Percentiles rank a stretch among this genome's conserved stretches.
phyloP scores from a whole-genome alignment of 2,888 invertebrate species.

The Oscheius sp. region DNA sequence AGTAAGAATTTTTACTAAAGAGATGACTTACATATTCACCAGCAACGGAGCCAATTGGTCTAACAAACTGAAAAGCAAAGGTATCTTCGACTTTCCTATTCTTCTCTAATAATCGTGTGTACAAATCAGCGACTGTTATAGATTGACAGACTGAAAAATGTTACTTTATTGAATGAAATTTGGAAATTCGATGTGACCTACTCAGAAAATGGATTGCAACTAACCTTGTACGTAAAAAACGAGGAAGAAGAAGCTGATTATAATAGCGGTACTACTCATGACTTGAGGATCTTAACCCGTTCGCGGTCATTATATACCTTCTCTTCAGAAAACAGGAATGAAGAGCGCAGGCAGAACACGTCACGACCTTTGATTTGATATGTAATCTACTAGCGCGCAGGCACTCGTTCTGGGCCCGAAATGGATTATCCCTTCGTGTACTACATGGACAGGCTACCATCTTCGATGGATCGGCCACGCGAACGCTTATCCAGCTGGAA shows the following conservation, averaged over 20 bases:
- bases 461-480: neutral
- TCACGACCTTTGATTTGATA: slow-evolving; percentile 30
- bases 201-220: neutral
- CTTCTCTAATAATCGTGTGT: slow-evolving; percentile 38
- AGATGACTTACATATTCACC: slow-evolving; percentile 52
- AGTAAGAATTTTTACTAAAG: too few species aligned
- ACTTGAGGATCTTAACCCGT: neutral
- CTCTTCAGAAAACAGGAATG: slow-evolving; percentile 29
- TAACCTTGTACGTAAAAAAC: neutral
- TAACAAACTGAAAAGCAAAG: slow-evolving; percentile 46
- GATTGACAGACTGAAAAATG: slow-evolving; percentile 15
- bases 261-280: neutral
- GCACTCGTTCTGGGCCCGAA: slow-evolving; percentile 9
- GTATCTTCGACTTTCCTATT: slow-evolving; percentile 40
- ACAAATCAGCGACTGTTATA: slow-evolving; percentile 39
- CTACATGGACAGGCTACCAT: slow-evolving; percentile 16
- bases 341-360: slow-evolving; percentile 22
- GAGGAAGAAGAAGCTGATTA: neutral
- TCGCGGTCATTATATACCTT: slow-evolving; percentile 19
- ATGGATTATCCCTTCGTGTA: slow-evolving; percentile 6
- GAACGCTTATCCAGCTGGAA: neutral
- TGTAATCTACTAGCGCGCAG: slow-evolving; percentile 16
- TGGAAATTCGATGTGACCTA: too few species aligned
- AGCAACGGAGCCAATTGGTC: slow-evolving; percentile 54
- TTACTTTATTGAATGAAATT: neutral